Conservation (phyloP, 2,113 vertebrate species). For the Marmota flaviventris region DNA sequence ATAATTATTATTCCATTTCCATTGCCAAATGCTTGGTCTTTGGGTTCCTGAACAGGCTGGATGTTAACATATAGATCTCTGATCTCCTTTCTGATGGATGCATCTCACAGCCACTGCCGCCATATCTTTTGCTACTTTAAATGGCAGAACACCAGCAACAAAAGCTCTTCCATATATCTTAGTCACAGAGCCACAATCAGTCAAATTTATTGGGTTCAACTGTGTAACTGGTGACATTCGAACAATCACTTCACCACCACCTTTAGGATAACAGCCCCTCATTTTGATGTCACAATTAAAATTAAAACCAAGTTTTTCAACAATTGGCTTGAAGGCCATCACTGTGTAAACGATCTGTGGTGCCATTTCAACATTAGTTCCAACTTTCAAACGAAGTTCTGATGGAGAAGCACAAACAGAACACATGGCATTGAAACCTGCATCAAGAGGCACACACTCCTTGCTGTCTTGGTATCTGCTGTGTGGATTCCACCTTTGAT, state of each 20-base stretch:
- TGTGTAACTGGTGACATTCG: constrained; percentile 93
- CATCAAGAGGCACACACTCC: constrained; percentile 97
- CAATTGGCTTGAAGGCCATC: constrained; percentile 96
- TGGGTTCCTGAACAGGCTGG: constrained; percentile 93
- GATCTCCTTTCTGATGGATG: constrained; percentile 94
- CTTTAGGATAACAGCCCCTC: constrained; percentile 98
- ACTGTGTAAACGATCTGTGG: constrained; percentile 98
- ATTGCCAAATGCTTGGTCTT: constrained; percentile 93
- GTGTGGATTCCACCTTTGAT: constrained; percentile 93
- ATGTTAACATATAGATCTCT: constrained; percentile 97
- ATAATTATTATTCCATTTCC: constrained; percentile 97
- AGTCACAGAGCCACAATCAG: constrained; percentile 94
- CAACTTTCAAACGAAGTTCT: constrained; percentile 94
- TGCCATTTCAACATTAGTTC: constrained; percentile 98
- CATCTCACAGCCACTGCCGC: constrained; percentile 93
- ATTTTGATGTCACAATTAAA: constrained; percentile 95
- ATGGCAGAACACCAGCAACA: constrained; percentile 96
- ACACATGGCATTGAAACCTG: constrained; percentile 96
- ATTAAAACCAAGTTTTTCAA: constrained; percentile 94
- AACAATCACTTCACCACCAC: constrained; percentile 94
- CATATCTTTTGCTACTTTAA: constrained; percentile 98
- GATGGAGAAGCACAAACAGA: constrained; percentile 92
- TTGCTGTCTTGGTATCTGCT: constrained; percentile 95
- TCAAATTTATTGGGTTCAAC: constrained; percentile 93
- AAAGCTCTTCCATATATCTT: constrained; percentile 97